A percentile compares a stretch with the other conserved stretches of the same genome.
phyloP scores from a whole-genome alignment of 2,113 vertebrate species.

The Lepidothrix coronata region DNA sequence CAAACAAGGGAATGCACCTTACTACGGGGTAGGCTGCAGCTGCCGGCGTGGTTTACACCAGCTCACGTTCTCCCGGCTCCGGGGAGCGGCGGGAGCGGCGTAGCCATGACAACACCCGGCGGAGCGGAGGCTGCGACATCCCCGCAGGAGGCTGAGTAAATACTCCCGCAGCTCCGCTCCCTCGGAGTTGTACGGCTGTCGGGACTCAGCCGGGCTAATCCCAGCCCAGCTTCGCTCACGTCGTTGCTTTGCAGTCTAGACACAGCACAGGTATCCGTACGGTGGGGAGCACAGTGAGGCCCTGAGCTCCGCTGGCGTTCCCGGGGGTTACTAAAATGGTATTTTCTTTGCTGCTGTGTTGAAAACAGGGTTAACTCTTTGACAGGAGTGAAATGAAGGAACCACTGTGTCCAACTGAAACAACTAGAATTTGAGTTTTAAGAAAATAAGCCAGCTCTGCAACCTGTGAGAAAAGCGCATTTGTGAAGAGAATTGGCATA shows the following conservation, averaged over 20 bases:
- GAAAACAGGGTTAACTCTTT: neutral
- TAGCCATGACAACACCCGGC: constrained; percentile 24
- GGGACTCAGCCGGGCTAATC: neutral
- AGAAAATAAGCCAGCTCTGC: neutral
- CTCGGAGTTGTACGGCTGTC: accelerated
- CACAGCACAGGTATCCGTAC: neutral
- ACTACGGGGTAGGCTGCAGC: accelerated
- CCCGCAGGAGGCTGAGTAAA: neutral
- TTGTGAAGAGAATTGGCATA: neutral
- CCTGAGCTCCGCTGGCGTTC: neutral
- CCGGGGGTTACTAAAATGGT: neutral
- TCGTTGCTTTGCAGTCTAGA: neutral
- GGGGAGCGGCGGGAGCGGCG: neutral
- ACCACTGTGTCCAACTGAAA: neutral
- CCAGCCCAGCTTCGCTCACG: neutral
- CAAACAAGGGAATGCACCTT: neutral
- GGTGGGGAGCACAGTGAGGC: neutral
- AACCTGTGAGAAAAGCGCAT: neutral
- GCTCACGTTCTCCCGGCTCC: neutral
- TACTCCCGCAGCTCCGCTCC: neutral
- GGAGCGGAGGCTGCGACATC: neutral
- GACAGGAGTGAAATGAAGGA: neutral
- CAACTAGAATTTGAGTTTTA: neutral
- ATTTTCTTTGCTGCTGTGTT: neutral
- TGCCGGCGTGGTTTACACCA: neutral